Evolutionary conservation across 2,113 vertebrate species (phyloP), one percentile per base, ranked within the genome.

Genomic region (Genyomyrus donnyi): DNA sequence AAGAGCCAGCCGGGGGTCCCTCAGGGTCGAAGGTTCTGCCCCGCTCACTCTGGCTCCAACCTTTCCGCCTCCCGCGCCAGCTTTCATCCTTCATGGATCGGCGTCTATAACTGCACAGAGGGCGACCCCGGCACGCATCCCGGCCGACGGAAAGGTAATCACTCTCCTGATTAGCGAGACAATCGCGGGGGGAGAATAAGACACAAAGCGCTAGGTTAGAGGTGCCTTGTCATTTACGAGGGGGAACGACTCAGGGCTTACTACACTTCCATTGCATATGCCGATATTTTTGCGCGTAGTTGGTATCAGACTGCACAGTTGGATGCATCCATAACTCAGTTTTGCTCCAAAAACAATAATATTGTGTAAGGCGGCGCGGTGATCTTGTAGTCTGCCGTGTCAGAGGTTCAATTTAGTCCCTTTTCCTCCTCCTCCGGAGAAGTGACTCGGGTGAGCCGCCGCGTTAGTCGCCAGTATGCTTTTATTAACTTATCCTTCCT

Each of bases 1-100:
- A 92, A 92, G 91, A 95, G 95, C 95, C 94, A 93, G 95, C 94
- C 94, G 91, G 95, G 95, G 95, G 95, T 96, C 96, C 96, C 96
- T 92, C 94, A 93, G 96, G 97, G 97, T 97, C 97, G 96, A 96
- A 97, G 97, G 97, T 97, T 97, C 96, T 96, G 96, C 96, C 97
- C 97, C 95, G 93, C 93, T 94, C 92, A 94, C 95, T 91, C 95
- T 94, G 91, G 93, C 95, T 94, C 93, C 95, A 94, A 94, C 93
- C 93, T 91, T 93, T 93, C 91, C 90, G 91, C 93, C 92, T 93
- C 91, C 87, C 49, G 83, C 89, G 90, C 92, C 93, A 91, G 90
- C 91, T 93, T 92, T 80, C 94, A 93, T 93, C 90, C 91, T 95
- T 96, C 94, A 97, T 97, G 97, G 97, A 96, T 95, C 95, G 94